These are phyloP conservation scores for Linnaemya tessellans DNA, from an alignment of 2,888 invertebrate species.

Conservation along the genomic window DNA sequence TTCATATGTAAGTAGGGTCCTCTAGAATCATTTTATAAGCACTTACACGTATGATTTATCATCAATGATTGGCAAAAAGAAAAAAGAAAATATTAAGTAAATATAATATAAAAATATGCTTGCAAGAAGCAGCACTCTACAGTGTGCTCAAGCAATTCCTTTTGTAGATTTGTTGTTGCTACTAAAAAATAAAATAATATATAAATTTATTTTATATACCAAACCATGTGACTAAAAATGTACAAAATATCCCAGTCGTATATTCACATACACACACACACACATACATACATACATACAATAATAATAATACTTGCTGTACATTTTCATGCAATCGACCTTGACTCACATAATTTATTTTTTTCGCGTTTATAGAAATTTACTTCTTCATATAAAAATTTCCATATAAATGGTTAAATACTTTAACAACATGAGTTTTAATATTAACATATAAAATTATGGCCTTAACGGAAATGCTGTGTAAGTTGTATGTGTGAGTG, in stretches of 20 bases:
- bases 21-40: conserved; percentile 27
- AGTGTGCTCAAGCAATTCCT: neutral
- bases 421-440: conserved; percentile 30
- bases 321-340: conserved; percentile 26
- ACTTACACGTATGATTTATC: conserved; percentile 64
- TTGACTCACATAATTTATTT: neutral
- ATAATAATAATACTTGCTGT: conserved; percentile 16
- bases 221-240: too few relatives aligned
- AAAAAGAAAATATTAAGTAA: neutral
- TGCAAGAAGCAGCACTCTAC: conserved; percentile 6
- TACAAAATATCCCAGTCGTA: too few relatives aligned
- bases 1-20: conserved; percentile 36
- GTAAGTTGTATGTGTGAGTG: neutral
- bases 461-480: neutral
- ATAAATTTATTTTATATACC: too few relatives aligned
- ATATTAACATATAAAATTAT: conserved; percentile 53
- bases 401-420: conserved; percentile 57
- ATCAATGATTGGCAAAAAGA: conserved; percentile 36
- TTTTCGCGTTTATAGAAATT: neutral
- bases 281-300: too few relatives aligned
- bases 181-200: neutral
- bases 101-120: conserved; percentile 15
- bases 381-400: conserved; percentile 24
- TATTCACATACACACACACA: too few relatives aligned
- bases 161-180: neutral